Evolutionary conservation across 1,140 invertebrate genomes (phyloP).

Genomic region (Geopemphigus sp.): DNA sequence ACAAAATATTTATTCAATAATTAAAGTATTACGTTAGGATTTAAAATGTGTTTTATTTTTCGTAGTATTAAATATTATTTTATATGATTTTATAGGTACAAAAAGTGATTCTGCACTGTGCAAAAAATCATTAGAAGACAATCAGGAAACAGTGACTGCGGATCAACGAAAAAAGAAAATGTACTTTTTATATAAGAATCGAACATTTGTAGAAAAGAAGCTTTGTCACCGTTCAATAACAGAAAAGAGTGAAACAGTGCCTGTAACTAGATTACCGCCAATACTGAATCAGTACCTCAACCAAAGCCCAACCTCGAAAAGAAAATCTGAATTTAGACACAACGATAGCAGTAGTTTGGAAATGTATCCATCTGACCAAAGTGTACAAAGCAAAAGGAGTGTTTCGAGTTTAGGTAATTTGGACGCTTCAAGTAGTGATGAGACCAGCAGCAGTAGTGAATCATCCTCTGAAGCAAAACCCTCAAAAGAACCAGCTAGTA

Average conservation of each 20-base stretch:
- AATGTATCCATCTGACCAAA: conserved; percentile 27
- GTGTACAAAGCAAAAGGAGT: conserved; percentile 20
- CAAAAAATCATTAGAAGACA: conserved; percentile 13
- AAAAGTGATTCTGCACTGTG: conserved; percentile 42
- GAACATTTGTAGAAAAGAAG: conserved; percentile 41
- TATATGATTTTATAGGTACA: conserved; percentile 18
- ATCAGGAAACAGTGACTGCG: neutral
- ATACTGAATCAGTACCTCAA: conserved; percentile 44
- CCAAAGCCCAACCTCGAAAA: conserved; percentile 7
- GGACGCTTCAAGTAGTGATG: conserved; percentile 27
- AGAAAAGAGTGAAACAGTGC: conserved; percentile 13
- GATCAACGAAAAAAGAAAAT: conserved; percentile 45
- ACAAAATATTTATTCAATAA: too few species aligned
- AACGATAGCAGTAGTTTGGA: conserved; percentile 31
- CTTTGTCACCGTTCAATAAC: conserved; percentile 1
- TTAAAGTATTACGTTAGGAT: too few species aligned
- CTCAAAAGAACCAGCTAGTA: neutral
- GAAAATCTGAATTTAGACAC: conserved; percentile 11
- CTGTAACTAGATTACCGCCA: conserved; percentile 26
- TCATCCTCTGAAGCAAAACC: neutral
- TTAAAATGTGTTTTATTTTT: too few species aligned
- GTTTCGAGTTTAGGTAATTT: conserved; percentile 1
- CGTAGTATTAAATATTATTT: neutral
- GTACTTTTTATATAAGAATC: conserved; percentile 43
- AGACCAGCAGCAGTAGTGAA: neutral